Conservation (phyloP, 2,888 invertebrate species). For the Eupithecia centaureata region DNA sequence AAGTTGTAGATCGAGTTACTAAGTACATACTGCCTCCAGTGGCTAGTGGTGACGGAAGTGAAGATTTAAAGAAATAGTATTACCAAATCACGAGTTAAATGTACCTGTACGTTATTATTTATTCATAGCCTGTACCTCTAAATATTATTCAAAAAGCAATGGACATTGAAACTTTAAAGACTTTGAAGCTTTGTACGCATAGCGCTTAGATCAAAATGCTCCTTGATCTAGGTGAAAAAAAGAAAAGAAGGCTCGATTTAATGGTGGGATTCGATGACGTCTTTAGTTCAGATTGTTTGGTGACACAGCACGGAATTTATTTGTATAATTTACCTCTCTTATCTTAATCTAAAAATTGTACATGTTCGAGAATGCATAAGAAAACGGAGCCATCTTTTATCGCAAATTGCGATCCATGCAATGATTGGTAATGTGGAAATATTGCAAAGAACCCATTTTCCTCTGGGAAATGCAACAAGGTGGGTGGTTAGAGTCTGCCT, state of each 20-base stretch:
- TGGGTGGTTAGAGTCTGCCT: too few relatives aligned
- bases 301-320: not conserved
- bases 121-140: too few relatives aligned
- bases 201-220: too few relatives aligned
- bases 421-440: conserved; percentile 10
- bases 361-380: conserved; percentile 16
- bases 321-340: not conserved
- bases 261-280: not conserved
- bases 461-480: not conserved
- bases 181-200: too few relatives aligned
- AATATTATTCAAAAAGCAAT: too few relatives aligned
- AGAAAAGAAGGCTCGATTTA: not conserved
- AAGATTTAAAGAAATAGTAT: not conserved
- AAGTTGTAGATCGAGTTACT: conserved; percentile 15
- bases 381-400: not conserved
- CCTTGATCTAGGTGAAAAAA: too few relatives aligned
- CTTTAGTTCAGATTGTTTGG: not conserved
- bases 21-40: not conserved
- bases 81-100: conserved; percentile 12
- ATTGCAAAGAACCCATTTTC: conserved; percentile 5
- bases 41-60: not conserved
- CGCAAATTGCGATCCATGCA: not conserved
- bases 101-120: too few relatives aligned
- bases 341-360: not conserved
- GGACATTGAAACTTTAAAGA: too few relatives aligned